Base-by-base conservation (phyloP, 2,113 vertebrate species). In the Amblyopsis rosae region DNA sequence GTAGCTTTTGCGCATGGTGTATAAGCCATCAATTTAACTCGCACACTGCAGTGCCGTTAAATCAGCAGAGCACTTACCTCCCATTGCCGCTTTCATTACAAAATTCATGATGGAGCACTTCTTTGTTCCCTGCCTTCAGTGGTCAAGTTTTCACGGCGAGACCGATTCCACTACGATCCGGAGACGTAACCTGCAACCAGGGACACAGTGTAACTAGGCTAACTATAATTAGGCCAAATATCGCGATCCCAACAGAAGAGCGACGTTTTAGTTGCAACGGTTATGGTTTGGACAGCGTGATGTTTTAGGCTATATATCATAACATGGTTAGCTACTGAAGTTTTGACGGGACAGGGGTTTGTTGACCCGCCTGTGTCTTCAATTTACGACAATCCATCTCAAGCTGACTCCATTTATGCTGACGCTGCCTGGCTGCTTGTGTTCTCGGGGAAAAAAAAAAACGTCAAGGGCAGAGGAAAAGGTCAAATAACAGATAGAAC, bases 71-170 rank as follows among this genome's bases (percentile, higher is more conserved):
- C 55, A 91, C 90, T 90, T 76, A 91, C 90, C 90, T 90, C 90
- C 90, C 85, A 91, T 4, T 41, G 90, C 90, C 79, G 90, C 87
- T 86, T 91, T 91, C 90, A 91, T 91, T 86, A 91, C 82, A 88
- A 90, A 91, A 90, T 91, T 91, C 90, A 91, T 91, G 90, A 87
- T 87, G 88, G 87, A 81, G 88, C 87, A 87, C 75, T 87, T 90
- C 80, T 87, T 79, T 76, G 77, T 80, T 82, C 73, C 79, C 72
- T 72, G 84, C 75, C 79, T 73, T 84, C 77, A 70, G 66, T 69
- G 61, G 70, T 82, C 76, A 76, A 67, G 82, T 82, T 84, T 71
- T 76, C 77, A 48, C 76, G 72, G 80, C 72, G 66, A 75, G 81
- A 88, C 80, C 9, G 15, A 17, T 17, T 46, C 59, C 45, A 10